Conservation (phyloP, 2,888 invertebrate species). For the Sphaerophoria taeniata region DNA sequence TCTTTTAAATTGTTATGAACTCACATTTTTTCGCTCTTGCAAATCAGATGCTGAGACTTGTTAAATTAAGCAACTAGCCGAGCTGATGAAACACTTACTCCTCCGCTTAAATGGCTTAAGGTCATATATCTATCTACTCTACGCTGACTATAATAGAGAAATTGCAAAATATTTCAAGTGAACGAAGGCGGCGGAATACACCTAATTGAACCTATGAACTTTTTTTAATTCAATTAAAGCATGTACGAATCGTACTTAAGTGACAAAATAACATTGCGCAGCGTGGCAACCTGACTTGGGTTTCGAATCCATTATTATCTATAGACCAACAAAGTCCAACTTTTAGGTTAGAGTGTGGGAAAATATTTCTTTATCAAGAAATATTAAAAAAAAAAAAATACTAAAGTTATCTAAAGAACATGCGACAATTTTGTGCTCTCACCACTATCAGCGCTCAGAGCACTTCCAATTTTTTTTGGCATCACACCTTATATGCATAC, state of each 20-base stretch:
- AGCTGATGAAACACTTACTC: slow-evolving; percentile 2
- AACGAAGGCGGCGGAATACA: slow-evolving; percentile 38
- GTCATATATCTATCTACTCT: background rate
- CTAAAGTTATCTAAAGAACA: no score
- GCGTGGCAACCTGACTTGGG: background rate
- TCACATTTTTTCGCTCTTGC: background rate
- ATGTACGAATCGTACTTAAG: background rate
- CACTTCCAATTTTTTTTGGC: no score
- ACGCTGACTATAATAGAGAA: background rate
- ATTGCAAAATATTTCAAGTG: slow-evolving; percentile 55
- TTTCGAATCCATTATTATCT: background rate
- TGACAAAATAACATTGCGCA: background rate
- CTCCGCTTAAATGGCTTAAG: background rate
- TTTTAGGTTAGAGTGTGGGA: background rate
- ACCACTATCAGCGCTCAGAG: no score
- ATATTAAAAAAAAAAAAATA: no score
- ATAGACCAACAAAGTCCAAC: background rate
- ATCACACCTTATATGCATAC: no score
- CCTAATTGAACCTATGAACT: slow-evolving; percentile 65
- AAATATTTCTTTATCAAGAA: no score
- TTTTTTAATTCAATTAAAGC: slow-evolving; percentile 65
- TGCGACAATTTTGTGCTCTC: no score
- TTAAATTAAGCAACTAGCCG: slow-evolving; percentile 24
- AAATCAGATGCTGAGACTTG: slow-evolving; percentile 1
- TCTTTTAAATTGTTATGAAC: background rate